Base-by-base conservation (phyloP, 2,888 invertebrate genomes). In the Lordiphosa fenestrarum region DNA sequence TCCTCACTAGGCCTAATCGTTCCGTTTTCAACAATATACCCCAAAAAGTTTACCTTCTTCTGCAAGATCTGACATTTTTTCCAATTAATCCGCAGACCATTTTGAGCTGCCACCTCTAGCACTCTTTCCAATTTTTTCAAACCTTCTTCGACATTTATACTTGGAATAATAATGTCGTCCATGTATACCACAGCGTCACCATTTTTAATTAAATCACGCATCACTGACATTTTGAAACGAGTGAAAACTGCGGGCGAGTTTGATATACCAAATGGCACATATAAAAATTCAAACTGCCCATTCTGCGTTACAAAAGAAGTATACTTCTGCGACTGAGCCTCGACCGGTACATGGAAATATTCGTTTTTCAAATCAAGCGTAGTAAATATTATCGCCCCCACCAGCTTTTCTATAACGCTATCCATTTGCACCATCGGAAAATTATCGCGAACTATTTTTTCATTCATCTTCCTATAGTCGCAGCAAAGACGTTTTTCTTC, bases 401-500 rank as follows among this genome's bases (percentile, higher is more conserved):
- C 25, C 6, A 25, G 25, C 25, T 25, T 25, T 25, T 25, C 25
- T 2, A 25, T 7, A 25, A 52, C 39, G 13, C 38, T 25, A 9
- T 25, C 25, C 10, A 15, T 49, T 12, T 49, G 41, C 23, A 19
- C 19, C 41, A 21, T 41, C 3, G 23, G 23, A n/a, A 41, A 41
- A 41, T 23, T 41, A 41, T 41, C 23, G 9, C 41, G 41, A n/a
- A 41, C 23, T 4, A 41, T n/a, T 12, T 46, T 46, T 12, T 46
- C 44, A 46, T 46, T 35, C 33, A 46, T 13, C n/a, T 46, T 46
- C 15, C 44, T 12, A 25, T 30, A 46, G 13, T 46, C 33, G 12
- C 37, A 37, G n/a, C 37, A 37, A n/a, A 37, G 37, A n/a, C 37
- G 37, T 13, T 37, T 37, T 6, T 6, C 4, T 6, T 13, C 37